These are phyloP conservation scores for Pungitius pungitius DNA, from an alignment of 2,113 vertebrate genomes.

Conservation along the genomic window DNA sequence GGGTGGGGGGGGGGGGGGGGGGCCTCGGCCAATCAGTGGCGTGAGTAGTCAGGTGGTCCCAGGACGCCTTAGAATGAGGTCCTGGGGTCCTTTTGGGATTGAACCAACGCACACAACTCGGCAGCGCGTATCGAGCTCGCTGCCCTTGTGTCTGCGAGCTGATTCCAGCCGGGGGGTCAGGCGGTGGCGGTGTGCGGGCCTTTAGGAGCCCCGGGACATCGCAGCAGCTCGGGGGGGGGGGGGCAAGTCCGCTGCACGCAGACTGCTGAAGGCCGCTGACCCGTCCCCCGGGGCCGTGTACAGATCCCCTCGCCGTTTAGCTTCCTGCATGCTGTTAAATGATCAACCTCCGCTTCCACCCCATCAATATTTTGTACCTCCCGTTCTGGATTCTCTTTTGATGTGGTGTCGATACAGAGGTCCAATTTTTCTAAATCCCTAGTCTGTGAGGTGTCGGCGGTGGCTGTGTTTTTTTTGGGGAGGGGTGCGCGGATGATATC, in stretches of 20 bases:
- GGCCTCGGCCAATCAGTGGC: conserved; percentile 25
- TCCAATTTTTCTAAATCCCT: conserved; percentile 50
- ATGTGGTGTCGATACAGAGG: conserved; percentile 49
- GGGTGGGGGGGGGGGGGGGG: background rate
- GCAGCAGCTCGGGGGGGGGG: conserved; percentile 15
- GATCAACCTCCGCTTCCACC: conserved; percentile 58
- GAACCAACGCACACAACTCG: conserved; percentile 30
- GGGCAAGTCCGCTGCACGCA: conserved; percentile 40
- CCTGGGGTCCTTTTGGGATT: conserved; percentile 55
- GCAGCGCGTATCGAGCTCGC: conserved; percentile 36
- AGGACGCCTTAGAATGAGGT: conserved; percentile 32
- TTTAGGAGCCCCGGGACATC: conserved; percentile 31
- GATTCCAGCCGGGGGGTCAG: conserved; percentile 4
- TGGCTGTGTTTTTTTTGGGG: background rate
- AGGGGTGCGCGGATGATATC: conserved; percentile 23
- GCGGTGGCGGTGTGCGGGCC: conserved; percentile 30
- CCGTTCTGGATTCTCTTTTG: conserved; percentile 38
- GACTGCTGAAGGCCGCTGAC: conserved; percentile 57
- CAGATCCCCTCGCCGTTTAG: conserved; percentile 67
- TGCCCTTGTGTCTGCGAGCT: conserved; percentile 27
- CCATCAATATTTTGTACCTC: conserved; percentile 65
- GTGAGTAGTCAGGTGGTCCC: conserved; percentile 29
- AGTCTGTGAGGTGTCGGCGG: conserved; percentile 9
- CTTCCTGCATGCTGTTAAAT: conserved; percentile 75
- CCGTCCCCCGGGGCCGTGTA: conserved; percentile 44